Evolutionary conservation across 1,140 invertebrate species (phyloP).

Genomic region (Procambarus virginalis): DNA sequence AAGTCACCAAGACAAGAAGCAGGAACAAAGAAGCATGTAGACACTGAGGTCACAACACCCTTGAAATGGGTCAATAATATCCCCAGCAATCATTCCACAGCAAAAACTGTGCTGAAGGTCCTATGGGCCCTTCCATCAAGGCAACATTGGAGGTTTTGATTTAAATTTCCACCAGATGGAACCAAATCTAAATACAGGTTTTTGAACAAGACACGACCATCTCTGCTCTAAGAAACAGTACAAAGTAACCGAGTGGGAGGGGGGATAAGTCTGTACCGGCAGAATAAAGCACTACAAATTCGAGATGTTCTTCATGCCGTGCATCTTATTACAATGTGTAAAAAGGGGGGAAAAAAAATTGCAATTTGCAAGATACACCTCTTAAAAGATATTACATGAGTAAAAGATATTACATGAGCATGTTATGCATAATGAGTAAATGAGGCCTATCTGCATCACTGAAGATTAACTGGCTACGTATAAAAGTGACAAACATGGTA

Average conservation of each 20-base stretch:
- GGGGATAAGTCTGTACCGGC: conserved; percentile 52
- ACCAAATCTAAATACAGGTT: conserved; percentile 29
- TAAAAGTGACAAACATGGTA: conserved; percentile 61
- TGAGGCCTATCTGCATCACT: conserved; percentile 10
- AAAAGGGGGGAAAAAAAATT: conserved; percentile 15
- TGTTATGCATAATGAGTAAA: conserved; percentile 50
- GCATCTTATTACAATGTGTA: conserved; percentile 19
- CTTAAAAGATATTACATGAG: conserved; percentile 43
- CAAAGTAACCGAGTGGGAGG: conserved; percentile 45
- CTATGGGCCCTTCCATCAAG: conserved; percentile 51
- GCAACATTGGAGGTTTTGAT: conserved; percentile 67
- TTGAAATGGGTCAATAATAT: background rate
- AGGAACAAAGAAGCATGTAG: conserved; percentile 38
- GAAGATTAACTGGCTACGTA: conserved; percentile 47
- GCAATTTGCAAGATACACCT: background rate
- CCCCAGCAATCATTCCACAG: conserved; percentile 5
- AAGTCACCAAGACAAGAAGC: conserved; percentile 45
- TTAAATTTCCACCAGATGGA: conserved; percentile 59
- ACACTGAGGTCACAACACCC: conserved; percentile 13
- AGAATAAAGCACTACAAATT: conserved; percentile 28
- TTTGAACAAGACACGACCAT: conserved; percentile 54
- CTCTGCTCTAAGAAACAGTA: conserved; percentile 56
- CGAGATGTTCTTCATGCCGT: conserved; percentile 18
- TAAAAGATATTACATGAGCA: conserved; percentile 53
- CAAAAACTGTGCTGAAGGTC: conserved; percentile 32